Evolutionary conservation across 1,140 invertebrate species (phyloP).

Genomic region (Camponotus pennsylvanicus): DNA sequence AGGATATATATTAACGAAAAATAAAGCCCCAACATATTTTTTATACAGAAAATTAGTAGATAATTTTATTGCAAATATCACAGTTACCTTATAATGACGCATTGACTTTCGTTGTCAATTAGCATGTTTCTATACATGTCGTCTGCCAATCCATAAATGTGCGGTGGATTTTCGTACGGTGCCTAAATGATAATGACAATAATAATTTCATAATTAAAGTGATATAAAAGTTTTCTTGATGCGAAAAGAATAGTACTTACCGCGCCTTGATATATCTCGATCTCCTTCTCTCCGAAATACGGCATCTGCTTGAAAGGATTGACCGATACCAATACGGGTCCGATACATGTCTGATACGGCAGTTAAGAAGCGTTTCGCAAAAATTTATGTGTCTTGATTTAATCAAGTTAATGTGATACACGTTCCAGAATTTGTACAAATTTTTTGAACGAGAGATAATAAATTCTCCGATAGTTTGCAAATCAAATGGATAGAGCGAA

Average conservation of each 20-base stretch:
- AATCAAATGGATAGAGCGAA: background rate
- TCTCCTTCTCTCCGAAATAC: slow-evolving; percentile 91
- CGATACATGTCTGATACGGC: slow-evolving; percentile 91
- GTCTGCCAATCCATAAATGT: slow-evolving; percentile 92
- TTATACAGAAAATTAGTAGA: no score
- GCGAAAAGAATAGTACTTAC: slow-evolving; percentile 83
- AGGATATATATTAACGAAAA: background rate
- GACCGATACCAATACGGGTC: slow-evolving; percentile 92
- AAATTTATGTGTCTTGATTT: background rate
- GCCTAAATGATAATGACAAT: slow-evolving; percentile 84
- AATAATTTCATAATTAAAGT: slow-evolving; percentile 23
- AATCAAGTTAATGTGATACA: background rate
- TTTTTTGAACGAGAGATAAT: background rate
- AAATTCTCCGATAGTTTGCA: background rate
- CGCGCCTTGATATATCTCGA: slow-evolving; percentile 91
- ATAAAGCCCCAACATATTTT: no score
- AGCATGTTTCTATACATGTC: slow-evolving; percentile 93
- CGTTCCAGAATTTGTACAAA: background rate
- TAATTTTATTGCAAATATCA: background rate
- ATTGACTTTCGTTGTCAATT: slow-evolving; percentile 92
- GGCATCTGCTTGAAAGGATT: slow-evolving; percentile 93
- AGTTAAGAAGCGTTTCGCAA: slow-evolving; percentile 76
- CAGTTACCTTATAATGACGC: slow-evolving; percentile 91
- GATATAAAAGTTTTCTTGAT: background rate
- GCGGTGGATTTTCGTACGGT: slow-evolving; percentile 92